A percentile compares a stretch with the other conserved stretches of the same genome.
These are phyloP conservation scores for Chaetogeoica ovagalla DNA, from an alignment of 2,888 invertebrate genomes.

Conservation along the genomic window DNA sequence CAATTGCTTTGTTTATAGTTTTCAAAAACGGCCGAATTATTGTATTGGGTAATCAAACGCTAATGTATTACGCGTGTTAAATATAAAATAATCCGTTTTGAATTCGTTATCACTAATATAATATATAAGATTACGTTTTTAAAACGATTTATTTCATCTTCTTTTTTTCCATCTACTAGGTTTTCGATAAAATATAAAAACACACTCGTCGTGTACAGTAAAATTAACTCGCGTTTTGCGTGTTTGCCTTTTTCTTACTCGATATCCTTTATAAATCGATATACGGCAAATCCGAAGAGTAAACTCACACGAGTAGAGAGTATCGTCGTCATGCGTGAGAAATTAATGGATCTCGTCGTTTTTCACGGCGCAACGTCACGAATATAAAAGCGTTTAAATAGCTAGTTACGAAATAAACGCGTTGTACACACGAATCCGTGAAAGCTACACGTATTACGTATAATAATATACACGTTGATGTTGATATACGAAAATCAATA, in stretches of 20 bases:
- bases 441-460: not conserved
- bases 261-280: conserved; percentile 16
- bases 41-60: too few relatives aligned
- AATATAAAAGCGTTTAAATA: conserved; percentile 25
- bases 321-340: conserved; percentile 11
- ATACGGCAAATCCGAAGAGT: conserved; percentile 23
- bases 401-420: conserved; percentile 14
- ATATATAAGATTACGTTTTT: too few relatives aligned
- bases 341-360: conserved; percentile 27
- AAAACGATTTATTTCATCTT: too few relatives aligned
- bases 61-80: too few relatives aligned
- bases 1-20: too few relatives aligned
- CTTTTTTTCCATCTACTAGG: too few relatives aligned
- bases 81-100: too few relatives aligned
- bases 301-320: conserved; percentile 26
- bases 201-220: not conserved
- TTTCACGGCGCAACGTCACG: conserved; percentile 4
- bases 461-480: too few relatives aligned
- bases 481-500: too few relatives aligned
- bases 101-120: too few relatives aligned
- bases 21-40: too few relatives aligned
- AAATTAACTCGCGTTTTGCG: not conserved
- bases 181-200: not conserved
- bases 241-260: conserved; percentile 2
- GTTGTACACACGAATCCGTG: conserved; percentile 2